Percentiles rank a stretch among this genome's conserved stretches.
phyloP scores from a whole-genome alignment of 2,888 invertebrate species.

The Oegoconia quadripuncta region DNA sequence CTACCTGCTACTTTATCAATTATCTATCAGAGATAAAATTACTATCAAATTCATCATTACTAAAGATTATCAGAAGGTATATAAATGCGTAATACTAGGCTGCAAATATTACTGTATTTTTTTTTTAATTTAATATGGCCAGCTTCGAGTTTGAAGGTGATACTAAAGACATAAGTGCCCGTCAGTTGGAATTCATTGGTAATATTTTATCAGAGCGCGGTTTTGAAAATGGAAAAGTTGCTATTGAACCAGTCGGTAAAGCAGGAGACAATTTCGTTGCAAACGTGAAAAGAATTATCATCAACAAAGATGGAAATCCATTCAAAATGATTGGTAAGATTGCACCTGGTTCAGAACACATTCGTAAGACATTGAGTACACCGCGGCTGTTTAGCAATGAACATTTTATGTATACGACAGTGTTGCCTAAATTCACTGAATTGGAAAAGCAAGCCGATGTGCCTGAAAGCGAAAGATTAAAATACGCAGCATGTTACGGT shows the following conservation, averaged over 20 bases:
- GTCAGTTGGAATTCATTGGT: conserved; percentile 18
- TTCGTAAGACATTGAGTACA: conserved; percentile 19
- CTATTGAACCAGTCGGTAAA: conserved; percentile 17
- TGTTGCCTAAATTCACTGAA: conserved; percentile 32
- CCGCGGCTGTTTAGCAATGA: conserved; percentile 32
- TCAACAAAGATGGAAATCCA: conserved; percentile 3
- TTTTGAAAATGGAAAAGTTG: conserved; percentile 13
- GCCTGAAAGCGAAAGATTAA: conserved; percentile 28
- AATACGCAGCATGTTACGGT: conserved; percentile 36
- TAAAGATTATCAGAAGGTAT: no score
- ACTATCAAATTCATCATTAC: no score
- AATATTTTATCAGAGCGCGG: conserved; percentile 18
- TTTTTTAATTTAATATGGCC: neutral
- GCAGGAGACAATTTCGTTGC: conserved; percentile 22
- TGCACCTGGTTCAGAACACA: conserved; percentile 28
- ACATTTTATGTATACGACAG: conserved; percentile 31
- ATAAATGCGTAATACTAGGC: no score
- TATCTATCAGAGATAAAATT: no score
- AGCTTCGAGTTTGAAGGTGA: conserved; percentile 17
- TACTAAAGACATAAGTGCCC: conserved; percentile 10
- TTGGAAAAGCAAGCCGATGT: conserved; percentile 26
- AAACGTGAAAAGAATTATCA: conserved; percentile 12
- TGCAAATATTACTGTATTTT: no score
- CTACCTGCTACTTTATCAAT: no score
- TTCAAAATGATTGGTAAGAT: conserved; percentile 45